Evolutionary conservation across 2,888 invertebrate genomes (phyloP), one percentile per base, ranked within the genome.

Genomic region (Rotaria macrura): DNA sequence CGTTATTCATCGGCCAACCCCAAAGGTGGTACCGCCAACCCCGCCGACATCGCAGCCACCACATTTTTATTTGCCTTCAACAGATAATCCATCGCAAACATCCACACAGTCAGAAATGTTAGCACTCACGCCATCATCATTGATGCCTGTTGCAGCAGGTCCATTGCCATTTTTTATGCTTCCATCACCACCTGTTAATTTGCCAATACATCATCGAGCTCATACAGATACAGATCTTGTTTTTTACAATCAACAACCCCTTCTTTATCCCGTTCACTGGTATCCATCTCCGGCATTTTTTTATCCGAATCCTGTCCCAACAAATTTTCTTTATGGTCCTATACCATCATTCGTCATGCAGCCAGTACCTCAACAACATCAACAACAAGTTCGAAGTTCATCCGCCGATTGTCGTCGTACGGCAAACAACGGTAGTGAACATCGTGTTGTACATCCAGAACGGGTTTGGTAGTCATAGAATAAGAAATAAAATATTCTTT

Each of bases 141-240:
- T 43, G n/a, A n/a, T 79, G 12, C 43, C 79, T 0, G n/a, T 5
- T 43, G 10, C 40, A 5, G 25, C 79, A 40, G 12, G 3, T n/a
- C 43, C 40, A 12, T 25, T 79, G 43, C 14, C 43, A 43, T 10
- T 79, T n/a, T 23, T 43, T 43, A n/a, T 40, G 40, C 43, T 43
- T 43, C 40, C 40, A n/a, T n/a, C 43, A 43, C 79, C 79, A 79
- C 43, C 79, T 43, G 43, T 79, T 43, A 79, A 79, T 79, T 43
- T 79, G 43, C 79, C 79, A 25, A 43, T 79, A n/a, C 79, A 79
- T 79, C 79, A 79, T 79, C 43, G 79, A 43, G 79, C 79, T 79
- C 79, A 79, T 79, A 79, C 79, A n/a, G 79, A 79, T 43, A 79
- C 79, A 10, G 79, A 79, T 43, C 79, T 79, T 43, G n/a, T 25